phyloP scores from a whole-genome alignment of 2,113 vertebrate species.

The Pachycephala philippinensis region DNA sequence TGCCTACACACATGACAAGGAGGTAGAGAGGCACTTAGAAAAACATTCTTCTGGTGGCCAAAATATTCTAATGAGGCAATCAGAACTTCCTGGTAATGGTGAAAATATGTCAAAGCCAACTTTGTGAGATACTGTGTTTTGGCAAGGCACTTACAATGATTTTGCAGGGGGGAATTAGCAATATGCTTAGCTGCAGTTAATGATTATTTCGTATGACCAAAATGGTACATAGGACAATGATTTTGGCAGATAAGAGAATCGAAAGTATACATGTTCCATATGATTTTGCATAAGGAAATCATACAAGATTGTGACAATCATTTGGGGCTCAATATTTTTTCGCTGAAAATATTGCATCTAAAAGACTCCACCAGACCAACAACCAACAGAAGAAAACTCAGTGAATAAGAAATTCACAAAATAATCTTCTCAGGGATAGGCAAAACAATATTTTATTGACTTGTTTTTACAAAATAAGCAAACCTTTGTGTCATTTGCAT shows the following conservation, averaged over 20 bases:
- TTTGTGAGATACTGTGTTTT: not conserved
- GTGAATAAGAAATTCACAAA: not conserved
- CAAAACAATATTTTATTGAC: not conserved
- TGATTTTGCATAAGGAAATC: not conserved
- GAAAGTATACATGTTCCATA: not conserved
- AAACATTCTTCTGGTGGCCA: not conserved
- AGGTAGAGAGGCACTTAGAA: not conserved
- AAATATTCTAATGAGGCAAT: not conserved
- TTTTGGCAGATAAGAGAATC: not conserved
- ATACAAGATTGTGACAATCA: not conserved
- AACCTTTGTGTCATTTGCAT: not conserved
- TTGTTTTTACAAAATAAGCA: not conserved
- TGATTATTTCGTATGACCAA: not conserved
- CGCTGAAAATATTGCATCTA: not conserved
- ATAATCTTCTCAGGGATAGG: not conserved
- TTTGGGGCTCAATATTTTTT: not conserved
- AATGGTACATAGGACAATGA: not conserved
- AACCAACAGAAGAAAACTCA: not conserved
- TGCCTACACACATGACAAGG: not conserved
- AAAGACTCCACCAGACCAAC: fast-evolving
- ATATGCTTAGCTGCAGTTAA: not conserved
- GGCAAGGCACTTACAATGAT: not conserved
- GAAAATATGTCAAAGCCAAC: not conserved
- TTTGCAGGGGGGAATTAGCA: not conserved
- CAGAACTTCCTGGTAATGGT: not conserved